Base-by-base conservation (phyloP, 30 jellyfish, hydroid and myxozoan genomes). In the Cassiopea andromeda region DNA sequence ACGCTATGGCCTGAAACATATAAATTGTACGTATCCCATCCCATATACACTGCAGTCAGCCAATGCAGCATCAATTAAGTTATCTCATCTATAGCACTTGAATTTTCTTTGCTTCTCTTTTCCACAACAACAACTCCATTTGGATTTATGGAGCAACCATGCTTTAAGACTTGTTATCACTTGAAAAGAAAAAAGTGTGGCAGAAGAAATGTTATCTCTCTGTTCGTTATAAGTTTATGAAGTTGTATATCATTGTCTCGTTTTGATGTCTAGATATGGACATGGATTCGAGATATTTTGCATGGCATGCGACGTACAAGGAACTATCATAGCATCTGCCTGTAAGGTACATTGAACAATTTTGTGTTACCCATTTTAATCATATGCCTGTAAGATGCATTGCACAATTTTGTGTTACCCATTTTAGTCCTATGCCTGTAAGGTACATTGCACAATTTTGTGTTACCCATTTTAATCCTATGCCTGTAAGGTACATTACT, bases 1-100 rank as follows among this genome's bases (percentile, higher is more conserved):
- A 94, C 99, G 1, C 92, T 94, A 17, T 94, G 99, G 99, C 99
- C 99, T 14, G 99, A 94, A 69, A 86, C 77, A 1, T 97, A 90
- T 73, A 94, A 94, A 69, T 76, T 94, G 99, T 94, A 87, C 72
- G 97, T 89, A 18, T 48, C 7, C 5, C 49, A n/a, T n/a, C n/a
- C n/a, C n/a, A n/a, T n/a, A n/a, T n/a, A n/a, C n/a, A n/a, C n/a
- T n/a, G n/a, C n/a, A n/a, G n/a, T n/a, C n/a, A n/a, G n/a, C n/a
- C n/a, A n/a, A n/a, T n/a, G n/a, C n/a, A n/a, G n/a, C n/a, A n/a
- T n/a, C n/a, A n/a, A n/a, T n/a, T n/a, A n/a, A n/a, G n/a, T n/a
- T n/a, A n/a, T n/a, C n/a, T n/a, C n/a, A n/a, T n/a, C n/a, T n/a
- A n/a, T n/a, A n/a, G n/a, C n/a, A n/a, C n/a, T n/a, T n/a, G n/a